A percentile compares a stretch with the other conserved stretches of the same genome.
Conservation (phyloP, 2,888 invertebrate genomes). For the Phyto melanocephala region DNA sequence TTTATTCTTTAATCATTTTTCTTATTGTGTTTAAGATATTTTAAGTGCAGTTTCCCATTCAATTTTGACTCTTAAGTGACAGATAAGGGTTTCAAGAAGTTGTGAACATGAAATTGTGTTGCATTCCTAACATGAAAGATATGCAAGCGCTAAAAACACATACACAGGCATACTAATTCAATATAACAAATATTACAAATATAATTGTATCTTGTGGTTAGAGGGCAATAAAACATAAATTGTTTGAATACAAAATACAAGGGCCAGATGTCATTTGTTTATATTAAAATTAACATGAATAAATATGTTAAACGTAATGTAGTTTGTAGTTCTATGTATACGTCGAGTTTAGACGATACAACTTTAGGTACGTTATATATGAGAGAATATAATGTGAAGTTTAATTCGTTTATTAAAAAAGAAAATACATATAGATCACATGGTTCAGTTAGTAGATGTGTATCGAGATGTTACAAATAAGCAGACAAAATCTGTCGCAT, state of each 20-base stretch:
- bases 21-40: not conserved
- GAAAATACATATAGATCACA: no score
- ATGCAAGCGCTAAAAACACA: not conserved
- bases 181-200: no score
- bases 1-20: no score
- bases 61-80: constrained; percentile 47
- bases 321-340: not conserved
- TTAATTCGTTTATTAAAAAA: no score
- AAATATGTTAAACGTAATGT: not conserved
- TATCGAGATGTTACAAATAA: no score
- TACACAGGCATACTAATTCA: not conserved
- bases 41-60: constrained; percentile 23
- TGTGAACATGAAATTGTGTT: constrained; percentile 33
- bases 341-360: no score
- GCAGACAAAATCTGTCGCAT: no score
- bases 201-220: constrained; percentile 21
- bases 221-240: constrained; percentile 25
- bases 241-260: constrained; percentile 3
- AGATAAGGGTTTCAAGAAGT: constrained; percentile 44
- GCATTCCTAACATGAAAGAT: constrained; percentile 3
- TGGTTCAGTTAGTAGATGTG: no score
- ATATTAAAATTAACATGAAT: constrained; percentile 17
- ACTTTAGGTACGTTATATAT: no score
- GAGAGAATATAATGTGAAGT: no score
- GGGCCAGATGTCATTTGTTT: constrained; percentile 53